Base-by-base conservation (phyloP, 2,113 vertebrate species). In the Phaethornis superciliosus region DNA sequence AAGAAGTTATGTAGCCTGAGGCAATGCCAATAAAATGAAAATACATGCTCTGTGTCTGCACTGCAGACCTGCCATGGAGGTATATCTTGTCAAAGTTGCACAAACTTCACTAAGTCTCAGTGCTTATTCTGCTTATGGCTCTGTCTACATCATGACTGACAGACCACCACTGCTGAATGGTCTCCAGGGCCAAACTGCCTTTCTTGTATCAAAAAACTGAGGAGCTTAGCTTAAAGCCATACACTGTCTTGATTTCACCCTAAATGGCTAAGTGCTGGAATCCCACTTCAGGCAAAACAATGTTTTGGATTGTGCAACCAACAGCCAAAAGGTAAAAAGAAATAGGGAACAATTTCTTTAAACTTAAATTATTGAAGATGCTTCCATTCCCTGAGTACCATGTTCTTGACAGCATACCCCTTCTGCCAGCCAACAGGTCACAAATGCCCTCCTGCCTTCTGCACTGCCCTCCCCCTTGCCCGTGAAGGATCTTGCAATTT, bases 161-260 rank as follows among this genome's bases (percentile, higher is more conserved):
- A 90, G 63, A 65, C 5, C 18, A 82, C 5, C 32, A 33, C 65
- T 0, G 0, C 21, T 10, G 44, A 56, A 35, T 47, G 37, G 33
- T 83, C 65, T 84, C 52, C 44, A 67, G 52, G 54, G 58, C 14
- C 37, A 77, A 78, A 30, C 9, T 64, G 20, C 6, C 22, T 51
- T 30, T 55, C 80, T 6, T 27, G 2, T 30, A 59, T 32, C 44
- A 71, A 47, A 27, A 71, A 67, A 32, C 4, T 56, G 18, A 81
- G 18, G 2, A 68, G 33, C 7, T 65, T 51, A 86, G 11, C 35
- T 59, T 58, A 80, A 68, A 63, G 62, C 13, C 81, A 62, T 49
- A 12, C 15, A 27, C 10, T 21, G 19, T 24, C 72, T 70, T 52
- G 33, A 81, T 78, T 92, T 81, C 69, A 84, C 16, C 42, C 22